Evolutionary conservation across 2,888 invertebrate species (phyloP).

Genomic region (Hydropsyche betteni): DNA sequence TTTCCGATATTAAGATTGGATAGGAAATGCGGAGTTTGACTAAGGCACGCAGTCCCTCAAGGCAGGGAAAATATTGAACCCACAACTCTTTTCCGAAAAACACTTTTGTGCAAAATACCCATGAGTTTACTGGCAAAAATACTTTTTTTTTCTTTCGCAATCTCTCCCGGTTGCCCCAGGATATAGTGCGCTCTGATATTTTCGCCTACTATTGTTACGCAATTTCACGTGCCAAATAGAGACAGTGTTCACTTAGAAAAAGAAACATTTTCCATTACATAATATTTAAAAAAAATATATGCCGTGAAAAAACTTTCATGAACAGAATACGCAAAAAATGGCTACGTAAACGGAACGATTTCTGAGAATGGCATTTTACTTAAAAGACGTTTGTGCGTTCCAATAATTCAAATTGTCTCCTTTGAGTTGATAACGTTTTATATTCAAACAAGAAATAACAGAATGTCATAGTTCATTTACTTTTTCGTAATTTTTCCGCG

Average conservation of each 20-base stretch:
- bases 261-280: not conserved
- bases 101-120: constrained; percentile 44
- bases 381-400: too few relatives aligned
- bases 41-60: constrained; percentile 36
- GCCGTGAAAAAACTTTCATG: too few relatives aligned
- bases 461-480: constrained; percentile 32
- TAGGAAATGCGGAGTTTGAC: constrained; percentile 36
- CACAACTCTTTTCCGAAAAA: constrained; percentile 40
- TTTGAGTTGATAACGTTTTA: too few relatives aligned
- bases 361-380: too few relatives aligned
- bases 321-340: too few relatives aligned
- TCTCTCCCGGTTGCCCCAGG: constrained; percentile 35
- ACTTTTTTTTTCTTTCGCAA: constrained; percentile 40
- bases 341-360: too few relatives aligned
- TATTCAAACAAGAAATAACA: not conserved
- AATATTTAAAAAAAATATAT: not conserved
- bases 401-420: too few relatives aligned
- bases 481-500: constrained; percentile 37
- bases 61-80: constrained; percentile 42
- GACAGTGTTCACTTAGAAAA: constrained; percentile 9
- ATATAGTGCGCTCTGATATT: constrained; percentile 33
- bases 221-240: constrained; percentile 27
- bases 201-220: constrained; percentile 33
- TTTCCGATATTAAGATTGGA: constrained; percentile 37
- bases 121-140: constrained; percentile 39